A percentile compares a stretch with the other conserved stretches of the same genome.
Conservation (phyloP, 2,113 vertebrate species). For the Salminus brasiliensis region DNA sequence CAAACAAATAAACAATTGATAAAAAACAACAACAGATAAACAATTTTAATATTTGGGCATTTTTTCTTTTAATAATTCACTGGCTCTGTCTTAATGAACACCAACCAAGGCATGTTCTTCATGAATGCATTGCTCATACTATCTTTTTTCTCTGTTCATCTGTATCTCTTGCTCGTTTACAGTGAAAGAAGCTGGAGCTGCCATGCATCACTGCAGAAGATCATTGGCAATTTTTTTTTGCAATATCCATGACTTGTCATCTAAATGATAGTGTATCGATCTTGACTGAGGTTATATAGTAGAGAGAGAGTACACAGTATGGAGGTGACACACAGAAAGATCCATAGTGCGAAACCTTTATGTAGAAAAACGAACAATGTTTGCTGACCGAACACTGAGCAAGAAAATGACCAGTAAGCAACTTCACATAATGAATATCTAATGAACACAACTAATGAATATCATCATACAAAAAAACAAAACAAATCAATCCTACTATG, state of each 20-base stretch:
- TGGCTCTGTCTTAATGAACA: no score
- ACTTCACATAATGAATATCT: no score
- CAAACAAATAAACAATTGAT: not conserved
- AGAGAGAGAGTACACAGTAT: not conserved
- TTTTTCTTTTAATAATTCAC: no score
- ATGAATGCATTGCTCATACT: not conserved
- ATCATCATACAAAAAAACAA: not conserved
- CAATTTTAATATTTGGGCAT: no score
- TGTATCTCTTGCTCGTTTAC: not conserved
- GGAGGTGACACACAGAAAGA: no score
- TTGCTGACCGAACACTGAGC: not conserved
- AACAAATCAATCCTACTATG: not conserved
- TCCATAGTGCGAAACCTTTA: not conserved
- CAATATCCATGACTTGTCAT: conserved; percentile 38
- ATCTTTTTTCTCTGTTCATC: not conserved
- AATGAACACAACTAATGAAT: not conserved
- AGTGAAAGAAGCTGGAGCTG: not conserved
- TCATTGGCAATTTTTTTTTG: not conserved
- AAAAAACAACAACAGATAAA: no score
- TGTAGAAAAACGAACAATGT: not conserved
- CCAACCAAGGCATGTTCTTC: not conserved
- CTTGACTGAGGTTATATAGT: conserved; percentile 30
- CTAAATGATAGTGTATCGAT: conserved; percentile 53
- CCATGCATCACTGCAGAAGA: not conserved
- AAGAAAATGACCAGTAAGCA: not conserved